Evolutionary conservation across 2,113 vertebrate species (phyloP), one percentile per base, ranked within the genome.

Genomic region (Urocynchramus pylzowi): DNA sequence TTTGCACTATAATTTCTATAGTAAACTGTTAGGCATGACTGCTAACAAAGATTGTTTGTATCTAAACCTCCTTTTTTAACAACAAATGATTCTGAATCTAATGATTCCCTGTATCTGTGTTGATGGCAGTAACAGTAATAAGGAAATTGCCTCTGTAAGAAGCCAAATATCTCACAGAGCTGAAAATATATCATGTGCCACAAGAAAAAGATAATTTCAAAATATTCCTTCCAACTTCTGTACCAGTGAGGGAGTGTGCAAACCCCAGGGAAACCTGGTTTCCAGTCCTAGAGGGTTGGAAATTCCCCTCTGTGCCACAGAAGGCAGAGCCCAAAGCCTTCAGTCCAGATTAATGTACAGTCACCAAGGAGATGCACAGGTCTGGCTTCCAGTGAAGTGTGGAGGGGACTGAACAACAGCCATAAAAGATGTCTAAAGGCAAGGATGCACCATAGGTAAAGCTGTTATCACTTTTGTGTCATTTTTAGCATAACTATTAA

Each of bases 131-230:
- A 69, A 49, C 4, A 50, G 14, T 10, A 60, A 13, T 24, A 74
- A 45, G 57, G 23, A 85, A 54, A 99, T 44, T 4, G 98, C 99
- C 80, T 96, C 98, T 93, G 97, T 95, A 54, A 99, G 97, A 83
- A 99, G 92, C 39, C 92, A 95, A 3, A 98, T 96, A 60, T 98
- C 97, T 81, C 39, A 97, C 49, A 99, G 97, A 70, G 98, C 97
- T 94, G 97, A 97, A 95, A 99, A 98, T 73, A 99, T 92, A 93
- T 98, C 97, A 77, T 98, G 98, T 99, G 92, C 35, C 92, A 75
- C 17, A 90, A 91, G 57, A 92, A 60, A 87, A 54, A 75, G 6
- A 61, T 4, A 33, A 2, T 2, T 65, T 71, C 35, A 42, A 35
- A 65, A 75, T 31, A 84, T 9, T 52, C 17, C 10, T 84, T 82